Evolutionary conservation across 2,888 invertebrate species (phyloP).

Genomic region (Aphodius sticticus): DNA sequence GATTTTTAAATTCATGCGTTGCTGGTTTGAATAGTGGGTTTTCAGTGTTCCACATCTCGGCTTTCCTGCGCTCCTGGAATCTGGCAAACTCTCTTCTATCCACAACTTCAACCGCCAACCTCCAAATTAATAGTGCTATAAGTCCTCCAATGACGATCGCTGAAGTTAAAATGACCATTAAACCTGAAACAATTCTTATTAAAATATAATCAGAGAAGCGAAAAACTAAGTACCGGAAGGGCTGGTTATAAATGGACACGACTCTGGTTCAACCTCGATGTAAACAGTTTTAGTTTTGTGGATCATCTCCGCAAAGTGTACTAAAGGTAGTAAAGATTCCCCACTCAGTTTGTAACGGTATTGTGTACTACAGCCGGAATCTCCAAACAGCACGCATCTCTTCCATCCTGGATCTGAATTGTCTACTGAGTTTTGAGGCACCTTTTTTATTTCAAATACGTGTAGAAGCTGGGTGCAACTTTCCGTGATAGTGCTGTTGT

Average conservation of each 20-base stretch:
- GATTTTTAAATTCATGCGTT: slow-evolving; percentile 52
- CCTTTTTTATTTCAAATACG: slow-evolving; percentile 45
- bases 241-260: slow-evolving; percentile 47
- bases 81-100: slow-evolving; percentile 79
- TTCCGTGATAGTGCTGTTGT: slow-evolving; percentile 56
- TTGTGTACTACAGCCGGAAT: slow-evolving; percentile 59
- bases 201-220: neutral
- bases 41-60: slow-evolving; percentile 76
- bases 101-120: slow-evolving; percentile 73
- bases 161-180: slow-evolving; percentile 59
- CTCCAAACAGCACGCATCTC: slow-evolving; percentile 58
- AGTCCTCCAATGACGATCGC: slow-evolving; percentile 77
- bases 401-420: slow-evolving; percentile 50
- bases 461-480: slow-evolving; percentile 47
- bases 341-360: slow-evolving; percentile 60
- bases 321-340: slow-evolving; percentile 47
- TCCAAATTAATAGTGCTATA: slow-evolving; percentile 77
- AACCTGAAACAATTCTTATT: neutral
- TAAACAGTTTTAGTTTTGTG: no score
- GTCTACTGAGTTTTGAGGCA: slow-evolving; percentile 52
- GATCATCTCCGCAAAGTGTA: no score
- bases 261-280: slow-evolving; percentile 60
- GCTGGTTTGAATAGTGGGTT: slow-evolving; percentile 86
- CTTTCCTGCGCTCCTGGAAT: slow-evolving; percentile 73
- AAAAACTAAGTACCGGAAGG: neutral